Evolutionary conservation across 2,113 vertebrate genomes (phyloP), one percentile per base, ranked within the genome.

Genomic region (Aphelocoma coerulescens): DNA sequence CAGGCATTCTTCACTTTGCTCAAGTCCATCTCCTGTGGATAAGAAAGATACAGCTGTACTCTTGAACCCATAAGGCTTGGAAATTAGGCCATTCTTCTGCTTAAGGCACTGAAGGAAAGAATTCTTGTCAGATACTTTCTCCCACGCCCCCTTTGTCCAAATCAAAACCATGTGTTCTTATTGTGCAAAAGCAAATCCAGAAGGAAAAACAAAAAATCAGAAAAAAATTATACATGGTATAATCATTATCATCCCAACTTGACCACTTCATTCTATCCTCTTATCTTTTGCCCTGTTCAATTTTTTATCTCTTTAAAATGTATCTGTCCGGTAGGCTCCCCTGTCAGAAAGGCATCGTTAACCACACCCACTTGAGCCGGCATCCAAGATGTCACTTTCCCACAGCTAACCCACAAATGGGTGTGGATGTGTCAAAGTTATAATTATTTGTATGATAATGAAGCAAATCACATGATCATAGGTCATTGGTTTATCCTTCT

Each of bases 131-230:
- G 92, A 94, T 92, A 96, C 80, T 95, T 89, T 97, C 91, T 97
- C 93, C 91, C 95, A 96, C 85, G 51, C 89, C 93, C 94, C 93
- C 91, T 93, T 89, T 51, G 65, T 76, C 80, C 89, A 96, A 93
- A 97, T 95, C 80, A 97, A 96, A 97, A 95, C 89, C 94, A 96
- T 95, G 93, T 95, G 93, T 94, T 93, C 61, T 90, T 92, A 94
- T 85, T 89, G 86, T 92, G 83, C 73, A 96, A 93, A 92, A 91
- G 61, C 54, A 96, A 88, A 86, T 74, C 32, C 72, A 90, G 48
- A 76, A 74, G 30, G 3, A 6, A 9, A 39, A n/a, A 20, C 10
- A 14, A 41, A 68, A 6, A 23, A 18, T 0, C 20, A 49, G 5
- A 41, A 69, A 59, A 15, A 80, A 94, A 91, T 87, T 61, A 92